Percentiles rank a stretch among this genome's conserved stretches.
phyloP scores from a whole-genome alignment of 2,888 invertebrate species.

The Cheilosia soror region DNA sequence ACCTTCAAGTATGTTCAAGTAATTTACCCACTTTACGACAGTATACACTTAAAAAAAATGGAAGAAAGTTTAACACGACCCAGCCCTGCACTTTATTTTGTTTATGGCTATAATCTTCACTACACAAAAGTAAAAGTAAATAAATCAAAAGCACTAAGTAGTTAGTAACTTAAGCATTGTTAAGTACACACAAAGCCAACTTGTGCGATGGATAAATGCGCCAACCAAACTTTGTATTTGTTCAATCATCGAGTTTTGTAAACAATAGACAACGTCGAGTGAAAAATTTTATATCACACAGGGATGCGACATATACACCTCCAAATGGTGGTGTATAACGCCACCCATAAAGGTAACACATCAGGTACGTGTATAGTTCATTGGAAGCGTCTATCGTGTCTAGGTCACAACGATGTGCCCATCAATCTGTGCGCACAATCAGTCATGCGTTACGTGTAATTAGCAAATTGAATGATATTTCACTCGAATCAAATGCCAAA shows the following conservation, averaged over 20 bases:
- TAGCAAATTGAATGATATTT: conserved; percentile 64
- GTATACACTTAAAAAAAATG: no score
- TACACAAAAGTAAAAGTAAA: conserved; percentile 52
- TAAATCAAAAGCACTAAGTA: conserved; percentile 37
- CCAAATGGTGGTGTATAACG: not conserved
- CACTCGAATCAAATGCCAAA: conserved; percentile 65
- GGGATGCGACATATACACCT: conserved; percentile 50
- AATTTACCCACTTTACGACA: no score
- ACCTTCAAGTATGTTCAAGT: no score
- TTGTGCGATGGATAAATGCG: conserved; percentile 9
- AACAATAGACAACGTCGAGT: conserved; percentile 23
- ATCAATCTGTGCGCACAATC: conserved; percentile 53
- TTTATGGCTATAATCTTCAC: conserved; percentile 25
- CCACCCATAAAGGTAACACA: not conserved
- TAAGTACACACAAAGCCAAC: conserved; percentile 11
- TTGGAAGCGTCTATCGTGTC: conserved; percentile 38
- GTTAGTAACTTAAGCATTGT: conserved; percentile 36
- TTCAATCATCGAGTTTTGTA: conserved; percentile 54
- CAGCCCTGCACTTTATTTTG: not conserved
- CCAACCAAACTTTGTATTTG: conserved; percentile 22
- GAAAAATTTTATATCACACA: conserved; percentile 9
- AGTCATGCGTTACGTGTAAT: conserved; percentile 61
- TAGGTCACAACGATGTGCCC: conserved; percentile 54
- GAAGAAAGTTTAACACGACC: no score
- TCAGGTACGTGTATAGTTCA: conserved; percentile 5